Evolutionary conservation across 2,797 vertebrate genomes (phyloP).

Genomic region (Macropodus opercularis): DNA sequence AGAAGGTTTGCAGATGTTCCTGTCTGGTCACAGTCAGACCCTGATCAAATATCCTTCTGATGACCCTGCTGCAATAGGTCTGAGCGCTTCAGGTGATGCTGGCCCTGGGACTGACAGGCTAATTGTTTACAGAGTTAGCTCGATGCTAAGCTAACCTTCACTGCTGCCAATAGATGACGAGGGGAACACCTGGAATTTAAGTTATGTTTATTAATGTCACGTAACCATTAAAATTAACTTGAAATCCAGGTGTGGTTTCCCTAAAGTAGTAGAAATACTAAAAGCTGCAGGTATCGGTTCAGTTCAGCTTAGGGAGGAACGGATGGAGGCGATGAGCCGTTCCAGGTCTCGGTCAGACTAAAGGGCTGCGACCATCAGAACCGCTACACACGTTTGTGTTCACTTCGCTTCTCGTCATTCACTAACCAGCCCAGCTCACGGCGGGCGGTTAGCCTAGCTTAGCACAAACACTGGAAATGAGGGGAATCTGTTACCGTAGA

Average conservation of each 20-base stretch:
- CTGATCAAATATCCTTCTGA: neutral
- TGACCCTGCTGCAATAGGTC: neutral
- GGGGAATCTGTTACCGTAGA: conserved; percentile 3
- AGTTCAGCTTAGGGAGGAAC: too few relatives aligned
- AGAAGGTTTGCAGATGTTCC: neutral
- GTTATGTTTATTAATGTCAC: too few relatives aligned
- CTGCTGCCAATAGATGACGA: neutral
- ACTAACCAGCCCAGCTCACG: neutral
- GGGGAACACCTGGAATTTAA: too few relatives aligned
- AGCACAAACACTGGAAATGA: conserved; percentile 7
- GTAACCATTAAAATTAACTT: too few relatives aligned
- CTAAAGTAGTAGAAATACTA: too few relatives aligned
- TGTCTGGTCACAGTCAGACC: neutral
- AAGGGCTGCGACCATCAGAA: conserved; percentile 31
- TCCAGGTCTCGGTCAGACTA: too few relatives aligned
- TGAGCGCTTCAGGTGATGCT: neutral
- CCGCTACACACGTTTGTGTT: neutral
- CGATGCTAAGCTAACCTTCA: conserved; percentile 10
- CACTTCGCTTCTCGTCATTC: too few relatives aligned
- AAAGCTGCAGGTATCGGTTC: too few relatives aligned
- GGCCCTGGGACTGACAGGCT: neutral
- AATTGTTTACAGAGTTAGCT: conserved; percentile 14
- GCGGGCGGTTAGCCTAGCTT: neutral
- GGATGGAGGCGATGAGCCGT: too few relatives aligned
- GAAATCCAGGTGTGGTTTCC: too few relatives aligned